phyloP scores from a whole-genome alignment of 1,140 invertebrate species.

The Diorhabda sublineata region DNA sequence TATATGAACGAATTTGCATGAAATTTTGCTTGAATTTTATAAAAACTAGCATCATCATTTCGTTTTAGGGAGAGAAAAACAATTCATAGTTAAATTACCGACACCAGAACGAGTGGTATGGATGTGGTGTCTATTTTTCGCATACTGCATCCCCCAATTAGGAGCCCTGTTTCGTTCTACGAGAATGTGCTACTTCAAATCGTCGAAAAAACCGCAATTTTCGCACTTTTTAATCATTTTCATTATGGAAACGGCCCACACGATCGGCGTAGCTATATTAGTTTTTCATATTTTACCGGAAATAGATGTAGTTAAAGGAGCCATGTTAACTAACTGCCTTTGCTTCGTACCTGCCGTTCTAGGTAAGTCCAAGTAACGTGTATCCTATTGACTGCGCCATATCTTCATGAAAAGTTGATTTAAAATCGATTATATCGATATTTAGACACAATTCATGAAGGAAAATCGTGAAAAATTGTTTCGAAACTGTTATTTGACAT shows the following conservation, averaged over 20 bases:
- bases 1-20: too few relatives aligned
- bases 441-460: too few relatives aligned
- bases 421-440: too few relatives aligned
- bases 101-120: conserved; percentile 82
- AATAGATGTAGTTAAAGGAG: conserved; percentile 85
- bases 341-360: conserved; percentile 82
- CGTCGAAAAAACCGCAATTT: conserved; percentile 62
- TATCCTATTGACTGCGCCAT: background rate
- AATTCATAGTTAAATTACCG: conserved; percentile 71
- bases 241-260: conserved; percentile 81
- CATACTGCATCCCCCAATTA: conserved; percentile 81
- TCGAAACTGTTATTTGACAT: too few relatives aligned
- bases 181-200: conserved; percentile 88
- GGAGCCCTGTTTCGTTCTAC: conserved; percentile 78
- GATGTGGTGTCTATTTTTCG: conserved; percentile 90
- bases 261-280: conserved; percentile 77
- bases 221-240: conserved; percentile 68
- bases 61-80: conserved; percentile 72
- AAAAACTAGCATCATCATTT: background rate
- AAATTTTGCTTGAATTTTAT: too few relatives aligned
- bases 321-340: conserved; percentile 91
- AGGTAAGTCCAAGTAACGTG: conserved; percentile 47
- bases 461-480: too few relatives aligned
- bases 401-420: too few relatives aligned
- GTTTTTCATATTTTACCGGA: conserved; percentile 85